A percentile compares a stretch with the other conserved stretches of the same genome.
phyloP scores from a whole-genome alignment of 2,888 invertebrate species.

The Syrista parreyssii region DNA sequence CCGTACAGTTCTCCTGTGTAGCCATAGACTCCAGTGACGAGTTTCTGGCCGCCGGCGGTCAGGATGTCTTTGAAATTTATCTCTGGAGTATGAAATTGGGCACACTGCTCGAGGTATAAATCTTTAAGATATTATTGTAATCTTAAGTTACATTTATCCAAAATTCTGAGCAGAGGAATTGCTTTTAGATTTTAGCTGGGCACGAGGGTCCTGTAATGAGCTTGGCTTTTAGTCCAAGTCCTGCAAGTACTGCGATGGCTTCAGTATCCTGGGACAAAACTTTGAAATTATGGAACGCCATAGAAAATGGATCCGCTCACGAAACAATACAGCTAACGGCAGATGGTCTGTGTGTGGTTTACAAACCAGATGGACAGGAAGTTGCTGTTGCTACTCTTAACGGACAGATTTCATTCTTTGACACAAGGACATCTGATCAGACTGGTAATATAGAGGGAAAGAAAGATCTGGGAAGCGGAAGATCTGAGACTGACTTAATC shows the following conservation, averaged over 20 bases:
- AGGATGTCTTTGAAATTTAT: constrained; percentile 94
- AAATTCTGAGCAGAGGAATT: background rate
- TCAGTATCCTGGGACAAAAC: constrained; percentile 97
- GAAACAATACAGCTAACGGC: constrained; percentile 83
- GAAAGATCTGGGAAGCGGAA: constrained; percentile 88
- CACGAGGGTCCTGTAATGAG: constrained; percentile 93
- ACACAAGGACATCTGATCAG: constrained; percentile 78
- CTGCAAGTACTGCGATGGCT: constrained; percentile 79
- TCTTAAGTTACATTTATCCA: background rate
- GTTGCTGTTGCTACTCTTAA: constrained; percentile 93
- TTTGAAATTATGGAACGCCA: constrained; percentile 90
- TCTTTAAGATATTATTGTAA: background rate
- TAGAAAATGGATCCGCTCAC: constrained; percentile 82
- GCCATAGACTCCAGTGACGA: constrained; percentile 92
- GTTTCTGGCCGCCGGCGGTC: constrained; percentile 93
- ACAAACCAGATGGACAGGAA: constrained; percentile 91
- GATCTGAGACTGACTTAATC: constrained; percentile 85
- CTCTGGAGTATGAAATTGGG: constrained; percentile 97
- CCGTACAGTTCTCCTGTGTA: constrained; percentile 92
- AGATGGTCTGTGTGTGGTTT: constrained; percentile 87
- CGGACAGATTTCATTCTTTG: constrained; percentile 85
- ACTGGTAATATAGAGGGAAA: constrained; percentile 86
- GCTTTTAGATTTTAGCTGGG: constrained; percentile 79
- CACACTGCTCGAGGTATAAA: constrained; percentile 82
- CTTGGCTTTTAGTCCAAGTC: constrained; percentile 81